Conservation (phyloP, 2,797 vertebrate species). For the Picus viridis region DNA sequence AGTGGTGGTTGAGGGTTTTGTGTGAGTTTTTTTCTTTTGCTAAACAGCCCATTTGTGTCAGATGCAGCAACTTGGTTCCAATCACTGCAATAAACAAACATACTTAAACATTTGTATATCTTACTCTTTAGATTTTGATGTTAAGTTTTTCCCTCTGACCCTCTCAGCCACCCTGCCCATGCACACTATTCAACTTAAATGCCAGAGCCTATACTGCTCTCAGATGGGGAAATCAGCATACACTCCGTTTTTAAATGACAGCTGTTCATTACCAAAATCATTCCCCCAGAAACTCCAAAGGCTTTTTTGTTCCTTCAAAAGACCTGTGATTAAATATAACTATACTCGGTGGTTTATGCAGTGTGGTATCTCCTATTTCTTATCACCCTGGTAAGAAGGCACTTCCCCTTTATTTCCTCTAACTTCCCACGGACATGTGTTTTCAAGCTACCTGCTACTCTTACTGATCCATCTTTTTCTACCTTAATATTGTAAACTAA, state of each 20-base stretch:
- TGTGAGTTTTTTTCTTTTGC: neutral
- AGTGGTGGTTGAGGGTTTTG: no score
- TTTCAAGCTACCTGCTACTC: neutral
- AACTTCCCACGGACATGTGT: neutral
- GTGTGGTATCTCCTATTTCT: neutral
- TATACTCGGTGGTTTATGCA: neutral
- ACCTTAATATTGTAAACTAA: no score
- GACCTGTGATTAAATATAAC: neutral
- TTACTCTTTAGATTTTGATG: neutral
- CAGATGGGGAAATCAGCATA: neutral
- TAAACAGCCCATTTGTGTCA: fast-evolving
- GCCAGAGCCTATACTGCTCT: neutral
- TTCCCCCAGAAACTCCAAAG: neutral
- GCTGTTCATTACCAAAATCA: neutral
- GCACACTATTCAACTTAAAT: neutral
- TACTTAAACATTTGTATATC: fast-evolving
- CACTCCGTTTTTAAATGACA: neutral
- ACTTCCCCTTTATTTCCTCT: neutral
- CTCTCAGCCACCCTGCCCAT: neutral
- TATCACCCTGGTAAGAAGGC: neutral
- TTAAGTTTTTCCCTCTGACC: neutral
- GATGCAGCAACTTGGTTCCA: neutral
- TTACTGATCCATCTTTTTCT: neutral
- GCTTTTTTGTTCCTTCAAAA: neutral
- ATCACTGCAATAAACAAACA: neutral